phyloP scores from a whole-genome alignment of 2,113 vertebrate genomes.

The Heterochromis multidens region DNA sequence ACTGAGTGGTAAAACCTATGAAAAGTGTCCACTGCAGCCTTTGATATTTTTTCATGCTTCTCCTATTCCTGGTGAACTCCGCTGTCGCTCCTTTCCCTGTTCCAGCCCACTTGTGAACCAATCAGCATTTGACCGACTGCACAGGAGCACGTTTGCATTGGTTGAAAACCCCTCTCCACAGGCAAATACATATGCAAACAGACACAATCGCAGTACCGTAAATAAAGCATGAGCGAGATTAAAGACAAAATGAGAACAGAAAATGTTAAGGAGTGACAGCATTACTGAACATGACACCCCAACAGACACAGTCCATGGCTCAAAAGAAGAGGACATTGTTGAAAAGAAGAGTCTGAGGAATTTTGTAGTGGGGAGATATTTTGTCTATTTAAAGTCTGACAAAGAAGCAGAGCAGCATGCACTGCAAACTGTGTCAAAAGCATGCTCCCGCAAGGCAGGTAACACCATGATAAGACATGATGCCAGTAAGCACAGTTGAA shows the following conservation, averaged over 20 bases:
- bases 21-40: neutral
- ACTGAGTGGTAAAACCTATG: neutral
- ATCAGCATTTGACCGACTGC: neutral
- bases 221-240: neutral
- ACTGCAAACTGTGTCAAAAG: neutral
- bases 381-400: neutral
- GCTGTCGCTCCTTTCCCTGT: neutral
- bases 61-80: no score
- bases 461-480: neutral
- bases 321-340: neutral
- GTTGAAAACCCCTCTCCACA: neutral
- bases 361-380: neutral
- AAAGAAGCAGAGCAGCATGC: neutral
- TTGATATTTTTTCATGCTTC: neutral
- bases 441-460: neutral
- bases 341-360: neutral
- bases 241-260: no score
- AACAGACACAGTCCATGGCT: neutral
- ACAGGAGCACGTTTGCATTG: neutral
- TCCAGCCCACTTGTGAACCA: neutral
- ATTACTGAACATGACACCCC: neutral
- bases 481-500: neutral
- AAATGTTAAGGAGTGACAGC: neutral
- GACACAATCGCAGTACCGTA: neutral
- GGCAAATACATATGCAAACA: neutral